These are phyloP conservation scores for Stercorarius parasiticus DNA, from an alignment of 2,113 vertebrate genomes.

Conservation along the genomic window DNA sequence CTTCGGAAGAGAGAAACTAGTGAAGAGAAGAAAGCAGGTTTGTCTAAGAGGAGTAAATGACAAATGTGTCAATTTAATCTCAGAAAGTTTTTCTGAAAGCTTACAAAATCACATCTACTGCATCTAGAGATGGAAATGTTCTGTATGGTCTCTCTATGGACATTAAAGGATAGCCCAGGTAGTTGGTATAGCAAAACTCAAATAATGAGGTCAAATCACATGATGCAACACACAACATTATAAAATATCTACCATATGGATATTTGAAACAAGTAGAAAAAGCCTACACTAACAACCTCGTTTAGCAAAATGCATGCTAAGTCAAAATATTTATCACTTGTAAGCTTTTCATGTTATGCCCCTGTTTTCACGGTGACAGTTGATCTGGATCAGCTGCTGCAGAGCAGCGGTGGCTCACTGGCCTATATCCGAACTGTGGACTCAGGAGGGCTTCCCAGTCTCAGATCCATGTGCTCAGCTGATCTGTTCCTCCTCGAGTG, in stretches of 20 bases:
- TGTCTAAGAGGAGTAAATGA: neutral
- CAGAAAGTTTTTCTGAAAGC: neutral
- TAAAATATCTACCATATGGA: neutral
- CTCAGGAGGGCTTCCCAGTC: neutral
- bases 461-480: neutral
- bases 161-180: neutral
- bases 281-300: neutral
- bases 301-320: neutral
- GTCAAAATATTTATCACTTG: neutral
- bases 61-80: neutral
- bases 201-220: neutral
- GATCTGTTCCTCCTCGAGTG: rapidly evolving
- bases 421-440: neutral
- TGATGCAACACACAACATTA: neutral
- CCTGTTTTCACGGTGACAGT: neutral
- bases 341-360: rapidly evolving
- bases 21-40: neutral
- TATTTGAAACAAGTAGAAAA: neutral
- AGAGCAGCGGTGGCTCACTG: neutral
- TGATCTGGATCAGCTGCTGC: neutral
- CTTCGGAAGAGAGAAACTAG: neutral
- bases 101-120: neutral
- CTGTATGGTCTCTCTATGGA: neutral
- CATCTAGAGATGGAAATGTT: neutral
- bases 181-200: neutral